phyloP scores from a whole-genome alignment of 2,113 vertebrate species.

The Polypterus senegalus region DNA sequence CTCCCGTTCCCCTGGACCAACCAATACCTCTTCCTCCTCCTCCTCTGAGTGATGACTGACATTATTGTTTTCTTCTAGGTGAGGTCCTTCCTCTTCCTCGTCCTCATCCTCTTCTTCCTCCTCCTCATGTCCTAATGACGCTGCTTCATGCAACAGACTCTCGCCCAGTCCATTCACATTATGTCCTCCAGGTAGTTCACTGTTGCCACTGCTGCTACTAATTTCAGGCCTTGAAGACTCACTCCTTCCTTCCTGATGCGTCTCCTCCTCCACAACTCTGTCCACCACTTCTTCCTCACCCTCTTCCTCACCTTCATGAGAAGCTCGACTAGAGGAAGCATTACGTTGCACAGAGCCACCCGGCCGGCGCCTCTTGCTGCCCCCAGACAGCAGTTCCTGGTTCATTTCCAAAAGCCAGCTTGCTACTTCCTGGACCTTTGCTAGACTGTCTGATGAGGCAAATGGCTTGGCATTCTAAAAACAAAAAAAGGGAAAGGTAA shows the following conservation, averaged over 20 bases:
- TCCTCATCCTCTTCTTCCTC: conserved; percentile 68
- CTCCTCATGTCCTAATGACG: conserved; percentile 56
- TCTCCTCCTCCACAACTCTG: conserved; percentile 75
- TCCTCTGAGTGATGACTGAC: conserved; percentile 23
- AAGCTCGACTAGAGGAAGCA: conserved; percentile 75
- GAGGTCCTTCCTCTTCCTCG: conserved; percentile 50
- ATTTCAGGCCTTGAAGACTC: conserved; percentile 23
- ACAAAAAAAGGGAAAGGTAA: conserved; percentile 7
- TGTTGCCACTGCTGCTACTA: conserved; percentile 56
- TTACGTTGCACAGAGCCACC: conserved; percentile 84
- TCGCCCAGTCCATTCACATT: conserved; percentile 31
- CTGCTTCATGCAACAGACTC: conserved; percentile 21
- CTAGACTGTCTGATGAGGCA: conserved; percentile 96
- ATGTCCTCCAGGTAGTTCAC: conserved; percentile 26
- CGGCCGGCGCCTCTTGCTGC: conserved; percentile 86
- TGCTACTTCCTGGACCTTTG: conserved; percentile 99
- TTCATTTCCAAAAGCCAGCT: conserved; percentile 99
- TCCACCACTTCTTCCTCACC: conserved; percentile 74
- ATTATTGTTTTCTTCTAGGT: conserved; percentile 55
- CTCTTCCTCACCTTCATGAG: conserved; percentile 77
- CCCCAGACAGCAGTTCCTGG: conserved; percentile 99
- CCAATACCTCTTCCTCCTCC: conserved; percentile 48
- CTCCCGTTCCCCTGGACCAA: conserved; percentile 53
- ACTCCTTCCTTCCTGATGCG: conserved; percentile 36
- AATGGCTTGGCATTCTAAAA: conserved; percentile 91